Percentiles rank a stretch among this genome's conserved stretches.
Conservation (phyloP, 37 sponge, comb jelly and placozoan species). For the Beroe forskalii region DNA sequence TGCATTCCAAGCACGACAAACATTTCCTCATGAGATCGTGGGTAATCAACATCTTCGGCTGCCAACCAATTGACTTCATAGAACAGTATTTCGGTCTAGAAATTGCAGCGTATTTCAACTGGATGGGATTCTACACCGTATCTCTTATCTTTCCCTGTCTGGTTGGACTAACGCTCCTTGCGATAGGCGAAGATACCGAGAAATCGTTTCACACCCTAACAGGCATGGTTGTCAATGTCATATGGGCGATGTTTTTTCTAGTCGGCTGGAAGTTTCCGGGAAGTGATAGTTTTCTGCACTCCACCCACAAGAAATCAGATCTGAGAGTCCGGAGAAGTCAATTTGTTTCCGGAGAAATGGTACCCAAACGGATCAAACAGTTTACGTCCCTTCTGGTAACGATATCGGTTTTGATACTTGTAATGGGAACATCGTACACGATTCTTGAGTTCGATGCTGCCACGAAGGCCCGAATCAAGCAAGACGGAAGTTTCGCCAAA, state of each 20-base stretch:
- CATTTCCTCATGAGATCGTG: neutral
- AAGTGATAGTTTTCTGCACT: neutral
- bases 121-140: conserved; percentile 28
- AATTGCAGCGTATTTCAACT: conserved; percentile 10
- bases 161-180: neutral
- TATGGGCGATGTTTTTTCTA: neutral
- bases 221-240: neutral
- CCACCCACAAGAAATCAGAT: neutral
- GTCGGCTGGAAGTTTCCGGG: neutral
- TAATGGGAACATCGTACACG: conserved; percentile 6
- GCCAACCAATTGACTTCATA: neutral
- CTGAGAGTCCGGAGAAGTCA: neutral
- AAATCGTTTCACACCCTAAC: neutral
- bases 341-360: neutral
- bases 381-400: neutral
- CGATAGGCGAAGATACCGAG: neutral
- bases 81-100: conserved; percentile 1
- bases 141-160: conserved; percentile 13
- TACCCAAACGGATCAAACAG: neutral
- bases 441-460: neutral
- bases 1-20: neutral
- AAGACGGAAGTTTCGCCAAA: neutral
- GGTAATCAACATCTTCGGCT: neutral
- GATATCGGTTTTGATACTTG: neutral
- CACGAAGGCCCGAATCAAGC: neutral